These are phyloP conservation scores for Pholis gunnellus DNA, from an alignment of 2,113 vertebrate genomes.

Conservation along the genomic window DNA sequence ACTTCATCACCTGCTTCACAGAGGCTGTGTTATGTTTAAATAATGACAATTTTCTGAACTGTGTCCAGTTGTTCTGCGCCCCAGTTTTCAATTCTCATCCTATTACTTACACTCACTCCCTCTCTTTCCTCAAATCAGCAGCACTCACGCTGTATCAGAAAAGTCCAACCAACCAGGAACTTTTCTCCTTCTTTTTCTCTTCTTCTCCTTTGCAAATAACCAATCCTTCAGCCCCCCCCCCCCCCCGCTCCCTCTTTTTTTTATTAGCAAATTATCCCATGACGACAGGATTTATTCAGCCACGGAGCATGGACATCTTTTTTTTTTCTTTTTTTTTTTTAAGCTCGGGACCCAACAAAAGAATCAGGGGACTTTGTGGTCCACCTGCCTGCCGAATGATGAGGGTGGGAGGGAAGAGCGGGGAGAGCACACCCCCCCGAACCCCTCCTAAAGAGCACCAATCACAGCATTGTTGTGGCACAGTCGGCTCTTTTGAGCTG, in stretches of 20 bases:
- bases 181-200: slow-evolving; percentile 22
- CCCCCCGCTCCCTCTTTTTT: slow-evolving; percentile 62
- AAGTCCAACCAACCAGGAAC: slow-evolving; percentile 55
- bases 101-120: slow-evolving; percentile 28
- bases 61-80: slow-evolving; percentile 49
- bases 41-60: slow-evolving; percentile 86
- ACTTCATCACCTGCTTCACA: slow-evolving; percentile 56
- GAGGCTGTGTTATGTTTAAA: slow-evolving; percentile 80
- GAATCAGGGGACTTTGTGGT: slow-evolving; percentile 99
- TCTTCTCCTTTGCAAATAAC: slow-evolving; percentile 36
- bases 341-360: slow-evolving; percentile 91
- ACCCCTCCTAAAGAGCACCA: slow-evolving; percentile 92
- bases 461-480: slow-evolving; percentile 98
- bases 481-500: slow-evolving; percentile 99
- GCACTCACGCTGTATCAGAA: slow-evolving; percentile 83
- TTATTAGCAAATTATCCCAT: slow-evolving; percentile 97
- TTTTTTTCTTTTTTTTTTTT: slow-evolving; percentile 55
- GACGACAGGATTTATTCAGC: slow-evolving; percentile 96
- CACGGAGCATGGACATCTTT: slow-evolving; percentile 88
- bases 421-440: slow-evolving; percentile 14
- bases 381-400: slow-evolving; percentile 99
- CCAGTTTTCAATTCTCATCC: slow-evolving; percentile 28
- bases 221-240: slow-evolving; percentile 22
- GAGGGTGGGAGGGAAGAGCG: slow-evolving; percentile 88
- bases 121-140: slow-evolving; percentile 81